Evolutionary conservation across 2,113 vertebrate genomes (phyloP), one percentile per base, ranked within the genome.

Genomic region (Anarhynchus alexandrinus): DNA sequence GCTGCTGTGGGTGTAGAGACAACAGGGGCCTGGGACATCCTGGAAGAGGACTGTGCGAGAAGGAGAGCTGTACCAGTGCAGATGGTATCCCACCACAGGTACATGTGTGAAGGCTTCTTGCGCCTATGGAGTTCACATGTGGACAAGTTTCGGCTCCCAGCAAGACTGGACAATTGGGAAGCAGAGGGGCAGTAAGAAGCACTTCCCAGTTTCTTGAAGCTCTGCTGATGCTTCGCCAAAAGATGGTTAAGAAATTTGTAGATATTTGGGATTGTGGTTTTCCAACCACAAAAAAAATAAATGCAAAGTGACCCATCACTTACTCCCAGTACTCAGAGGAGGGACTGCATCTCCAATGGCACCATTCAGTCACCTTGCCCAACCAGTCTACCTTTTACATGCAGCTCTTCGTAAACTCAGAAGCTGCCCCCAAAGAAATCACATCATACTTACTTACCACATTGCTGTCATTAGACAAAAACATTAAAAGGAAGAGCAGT

Each of bases 51-150:
- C 27, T 47, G 19, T 45, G 40, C 1, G 1, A 95, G 47, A 55
- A n/a, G 22, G 12, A 80, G 8, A 71, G 21, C 25, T 66, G 38
- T 32, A 74, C 7, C 55, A 83, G 7, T 3, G 21, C 0, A 3
- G 23, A 6, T 36, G 38, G 29, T 26, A 74, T 23, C 62, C 23
- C 40, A 71, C 10, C 55, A 52, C 36, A 47, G 10, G 10, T 43
- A 38, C 0, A 1, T 8, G 11, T 32, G 13, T 26, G 29, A 77
- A 47, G 17, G 43, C 9, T 40, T 73, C 38, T 49, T 54, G 19
- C 12, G 65, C 12, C 15, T 29, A 17, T 3, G 4, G 16, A 88
- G 15, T 38, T 36, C 0, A 0, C 11, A 29, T 6, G 6, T 58
- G 30, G 65, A 54, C 10, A 74, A 30, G 61, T 66, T 62, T 64